Evolutionary conservation across 2,113 vertebrate genomes (phyloP).

Genomic region (Scartelaos histophorus): DNA sequence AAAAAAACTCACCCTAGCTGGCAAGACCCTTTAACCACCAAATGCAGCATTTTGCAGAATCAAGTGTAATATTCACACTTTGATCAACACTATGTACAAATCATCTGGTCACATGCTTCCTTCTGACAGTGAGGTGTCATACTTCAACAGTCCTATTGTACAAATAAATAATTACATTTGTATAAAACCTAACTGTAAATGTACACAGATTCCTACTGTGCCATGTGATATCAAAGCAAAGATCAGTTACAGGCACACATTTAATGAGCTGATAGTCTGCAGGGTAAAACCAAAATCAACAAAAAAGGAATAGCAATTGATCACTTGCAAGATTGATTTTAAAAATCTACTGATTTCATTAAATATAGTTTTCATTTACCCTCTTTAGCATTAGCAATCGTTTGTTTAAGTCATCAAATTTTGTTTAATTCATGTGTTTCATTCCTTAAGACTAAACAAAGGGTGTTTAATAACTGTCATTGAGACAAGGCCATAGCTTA

Average conservation of each 20-base stretch:
- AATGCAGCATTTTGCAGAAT: constrained; percentile 66
- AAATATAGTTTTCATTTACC: constrained; percentile 73
- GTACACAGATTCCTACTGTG: constrained; percentile 19
- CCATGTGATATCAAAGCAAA: neutral
- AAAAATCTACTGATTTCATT: constrained; percentile 71
- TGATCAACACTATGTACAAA: constrained; percentile 59
- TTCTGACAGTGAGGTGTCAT: constrained; percentile 43
- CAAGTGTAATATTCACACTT: constrained; percentile 28
- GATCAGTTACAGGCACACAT: constrained; percentile 14
- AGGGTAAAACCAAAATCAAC: constrained; percentile 47
- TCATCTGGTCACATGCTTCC: constrained; percentile 63
- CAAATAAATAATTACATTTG: constrained; percentile 64
- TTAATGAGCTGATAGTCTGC: constrained; percentile 14
- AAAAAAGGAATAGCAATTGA: constrained; percentile 68
- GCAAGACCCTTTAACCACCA: constrained; percentile 31
- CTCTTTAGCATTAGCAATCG: constrained; percentile 69
- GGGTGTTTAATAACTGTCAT: constrained; percentile 66
- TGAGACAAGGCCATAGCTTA: constrained; percentile 85
- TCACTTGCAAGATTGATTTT: constrained; percentile 77
- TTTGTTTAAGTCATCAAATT: constrained; percentile 69
- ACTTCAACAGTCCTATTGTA: constrained; percentile 53
- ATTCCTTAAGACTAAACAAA: constrained; percentile 77
- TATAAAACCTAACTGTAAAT: constrained; percentile 46
- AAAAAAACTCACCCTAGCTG: neutral
- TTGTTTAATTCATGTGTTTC: constrained; percentile 61